A percentile compares a stretch with the other conserved stretches of the same genome.
These are phyloP conservation scores for Acleris sparsana DNA, from an alignment of 2,888 invertebrate genomes.

Conservation along the genomic window DNA sequence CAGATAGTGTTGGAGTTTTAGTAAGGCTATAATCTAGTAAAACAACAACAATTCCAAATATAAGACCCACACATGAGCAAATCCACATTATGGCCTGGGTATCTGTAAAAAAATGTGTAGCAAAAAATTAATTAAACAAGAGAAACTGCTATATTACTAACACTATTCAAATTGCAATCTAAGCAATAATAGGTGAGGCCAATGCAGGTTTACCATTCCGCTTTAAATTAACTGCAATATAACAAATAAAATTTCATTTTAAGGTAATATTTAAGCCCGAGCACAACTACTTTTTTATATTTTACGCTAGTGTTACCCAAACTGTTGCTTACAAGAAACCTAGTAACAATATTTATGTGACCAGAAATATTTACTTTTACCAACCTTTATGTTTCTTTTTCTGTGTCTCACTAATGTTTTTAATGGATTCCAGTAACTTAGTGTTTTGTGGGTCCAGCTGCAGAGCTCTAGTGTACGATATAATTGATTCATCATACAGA, in stretches of 20 bases:
- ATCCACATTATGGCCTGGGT: conserved; percentile 90
- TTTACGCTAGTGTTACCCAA: too few species aligned
- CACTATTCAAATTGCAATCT: too few species aligned
- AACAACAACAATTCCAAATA: conserved; percentile 87
- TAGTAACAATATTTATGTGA: background rate
- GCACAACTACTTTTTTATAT: too few species aligned
- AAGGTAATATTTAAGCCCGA: too few species aligned
- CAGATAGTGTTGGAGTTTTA: conserved; percentile 85
- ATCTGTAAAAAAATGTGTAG: conserved; percentile 69
- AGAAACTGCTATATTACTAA: background rate
- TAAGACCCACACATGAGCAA: conserved; percentile 88
- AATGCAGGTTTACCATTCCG: too few species aligned
- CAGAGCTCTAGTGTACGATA: conserved; percentile 87
- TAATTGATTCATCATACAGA: conserved; percentile 86
- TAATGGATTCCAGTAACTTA: conserved; percentile 85
- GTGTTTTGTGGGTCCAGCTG: conserved; percentile 87
- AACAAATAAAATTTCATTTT: too few species aligned
- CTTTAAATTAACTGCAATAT: too few species aligned
- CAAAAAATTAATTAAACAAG: background rate
- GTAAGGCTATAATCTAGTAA: conserved; percentile 87
- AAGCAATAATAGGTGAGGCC: too few species aligned
- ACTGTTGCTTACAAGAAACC: background rate
- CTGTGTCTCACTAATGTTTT: conserved; percentile 82
- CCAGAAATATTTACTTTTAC: conserved; percentile 19
- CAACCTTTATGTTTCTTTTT: conserved; percentile 85